These are phyloP conservation scores for Nasonia longicornis DNA, from an alignment of 1,140 invertebrate species.

Conservation along the genomic window DNA sequence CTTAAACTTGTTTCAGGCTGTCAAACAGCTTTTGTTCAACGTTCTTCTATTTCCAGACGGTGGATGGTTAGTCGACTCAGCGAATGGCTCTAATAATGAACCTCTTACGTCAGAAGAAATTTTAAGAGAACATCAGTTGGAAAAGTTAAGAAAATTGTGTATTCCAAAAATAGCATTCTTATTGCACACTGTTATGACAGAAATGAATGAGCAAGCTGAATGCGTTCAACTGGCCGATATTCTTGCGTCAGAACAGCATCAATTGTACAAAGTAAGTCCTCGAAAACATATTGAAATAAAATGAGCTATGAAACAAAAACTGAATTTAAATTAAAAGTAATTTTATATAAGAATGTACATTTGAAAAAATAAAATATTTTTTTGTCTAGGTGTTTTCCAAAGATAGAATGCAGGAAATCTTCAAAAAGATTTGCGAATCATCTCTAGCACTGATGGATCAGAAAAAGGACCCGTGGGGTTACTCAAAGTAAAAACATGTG, in stretches of 20 bases:
- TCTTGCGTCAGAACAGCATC: conserved; percentile 81
- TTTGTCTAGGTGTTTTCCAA: conserved; percentile 66
- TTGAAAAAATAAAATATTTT: conserved; percentile 16
- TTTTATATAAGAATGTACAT: not conserved
- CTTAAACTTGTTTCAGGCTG: conserved; percentile 69
- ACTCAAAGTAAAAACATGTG: conserved; percentile 58
- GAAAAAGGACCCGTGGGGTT: conserved; percentile 80
- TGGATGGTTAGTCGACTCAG: conserved; percentile 88
- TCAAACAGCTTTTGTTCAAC: conserved; percentile 86
- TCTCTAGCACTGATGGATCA: conserved; percentile 80
- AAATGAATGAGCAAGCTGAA: conserved; percentile 80
- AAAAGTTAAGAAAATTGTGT: conserved; percentile 81
- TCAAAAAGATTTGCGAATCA: conserved; percentile 84
- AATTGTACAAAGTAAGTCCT: conserved; percentile 77
- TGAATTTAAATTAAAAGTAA: conserved; percentile 14
- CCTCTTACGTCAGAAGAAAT: conserved; percentile 64
- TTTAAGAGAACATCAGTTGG: conserved; percentile 76
- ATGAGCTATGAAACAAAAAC: not conserved
- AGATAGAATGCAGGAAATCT: conserved; percentile 80
- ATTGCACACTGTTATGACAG: conserved; percentile 82
- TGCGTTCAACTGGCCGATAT: conserved; percentile 85
- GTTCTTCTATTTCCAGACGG: conserved; percentile 89
- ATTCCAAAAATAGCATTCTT: conserved; percentile 87
- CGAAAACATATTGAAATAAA: not conserved
- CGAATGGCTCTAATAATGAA: conserved; percentile 64